Evolutionary conservation across 2,113 vertebrate genomes (phyloP), one percentile per base, ranked within the genome.

Genomic region (Channa argus): DNA sequence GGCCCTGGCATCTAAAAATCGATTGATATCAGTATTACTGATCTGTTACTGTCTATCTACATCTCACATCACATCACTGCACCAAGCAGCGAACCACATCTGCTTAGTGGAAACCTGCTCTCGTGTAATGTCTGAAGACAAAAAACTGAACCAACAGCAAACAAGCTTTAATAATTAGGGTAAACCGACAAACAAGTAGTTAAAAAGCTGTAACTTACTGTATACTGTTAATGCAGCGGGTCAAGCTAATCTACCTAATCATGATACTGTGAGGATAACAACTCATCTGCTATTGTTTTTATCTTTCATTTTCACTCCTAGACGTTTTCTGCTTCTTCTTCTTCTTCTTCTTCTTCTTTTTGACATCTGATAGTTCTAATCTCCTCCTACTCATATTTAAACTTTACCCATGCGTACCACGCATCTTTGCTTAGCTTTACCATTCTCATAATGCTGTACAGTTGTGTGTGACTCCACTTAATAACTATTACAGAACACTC

Each of bases 11-110:
- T 80, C 77, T 84, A 63, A 82, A 77, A 78, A 81, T 79, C 6
- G 12, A 76, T 59, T 1, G 60, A 71, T 76, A 89, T 86, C 85
- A 75, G 83, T 11, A 61, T 55, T 34, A 53, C 68, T 74, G 70
- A 87, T 88, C 83, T 78, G 60, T 50, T 74, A 41, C 67, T 73
- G 70, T 80, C 45, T 76, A 77, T 89, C 86, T 74, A 37, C 59
- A 44, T 39, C 72, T 70, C 71, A 62, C 81, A 80, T 83, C 68
- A n/a, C 9, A 80, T 83, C 68, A n/a, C 9, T 43, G 58, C 58
- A n/a, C 7, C 12, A 14, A 59, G 74, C 70, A 66, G 14, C 8
- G 38, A 74, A 71, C 77, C 80, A 45, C 80, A 63, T 65, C 49
- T 81, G 62, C 63, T 74, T 8, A 64, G 52, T 77, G 54, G 75